phyloP scores from a whole-genome alignment of 1,140 invertebrate species.

The Procambarus virginalis region DNA sequence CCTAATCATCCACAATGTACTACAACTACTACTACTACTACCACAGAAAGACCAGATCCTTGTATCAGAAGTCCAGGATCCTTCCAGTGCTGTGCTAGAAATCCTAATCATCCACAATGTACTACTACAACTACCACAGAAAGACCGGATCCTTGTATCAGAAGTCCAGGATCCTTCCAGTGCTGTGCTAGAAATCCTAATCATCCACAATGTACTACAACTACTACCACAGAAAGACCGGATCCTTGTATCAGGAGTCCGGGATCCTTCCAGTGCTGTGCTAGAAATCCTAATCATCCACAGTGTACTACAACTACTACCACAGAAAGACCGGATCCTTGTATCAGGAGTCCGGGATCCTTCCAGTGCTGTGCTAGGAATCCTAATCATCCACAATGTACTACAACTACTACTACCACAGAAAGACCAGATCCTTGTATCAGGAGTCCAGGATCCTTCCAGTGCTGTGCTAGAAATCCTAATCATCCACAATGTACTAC shows the following conservation, averaged over 20 bases:
- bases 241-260: slow-evolving; percentile 56
- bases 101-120: slow-evolving; percentile 35
- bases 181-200: slow-evolving; percentile 56
- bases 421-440: slow-evolving; percentile 45
- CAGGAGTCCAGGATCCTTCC: slow-evolving; percentile 45
- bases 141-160: slow-evolving; percentile 38
- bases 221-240: slow-evolving; percentile 22
- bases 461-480: slow-evolving; percentile 29
- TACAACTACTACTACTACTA: neutral
- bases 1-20: slow-evolving; percentile 11
- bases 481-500: slow-evolving; percentile 18
- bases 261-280: slow-evolving; percentile 29
- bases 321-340: slow-evolving; percentile 48
- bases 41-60: slow-evolving; percentile 1
- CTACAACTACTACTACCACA: slow-evolving; percentile 14
- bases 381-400: slow-evolving; percentile 20
- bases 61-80: slow-evolving; percentile 41
- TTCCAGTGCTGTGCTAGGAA: slow-evolving; percentile 22
- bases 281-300: slow-evolving; percentile 33
- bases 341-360: slow-evolving; percentile 48
- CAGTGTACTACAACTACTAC: slow-evolving; percentile 14
- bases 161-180: slow-evolving; percentile 39
- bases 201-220: slow-evolving; percentile 17
- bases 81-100: slow-evolving; percentile 43
- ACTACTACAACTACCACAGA: slow-evolving; percentile 21